Percentiles rank a stretch among this genome's conserved stretches.
phyloP scores from a whole-genome alignment of 2,113 vertebrate genomes.

The Vulpes lagopus region DNA sequence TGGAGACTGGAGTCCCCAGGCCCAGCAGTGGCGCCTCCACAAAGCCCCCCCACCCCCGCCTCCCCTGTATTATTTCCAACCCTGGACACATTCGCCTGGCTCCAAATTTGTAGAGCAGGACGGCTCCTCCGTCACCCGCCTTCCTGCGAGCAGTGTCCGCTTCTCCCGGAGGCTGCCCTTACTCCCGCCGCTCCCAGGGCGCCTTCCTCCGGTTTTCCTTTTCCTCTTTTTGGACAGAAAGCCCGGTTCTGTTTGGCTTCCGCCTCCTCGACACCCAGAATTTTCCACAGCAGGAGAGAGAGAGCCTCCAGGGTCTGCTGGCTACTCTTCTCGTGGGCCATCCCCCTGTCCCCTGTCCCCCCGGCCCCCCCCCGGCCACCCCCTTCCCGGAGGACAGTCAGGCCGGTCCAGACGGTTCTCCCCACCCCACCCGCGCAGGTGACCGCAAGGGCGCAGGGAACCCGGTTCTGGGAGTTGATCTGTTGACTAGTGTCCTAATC shows the following conservation, averaged over 20 bases:
- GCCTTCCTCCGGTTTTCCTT: not conserved
- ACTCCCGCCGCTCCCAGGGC: fast-evolving
- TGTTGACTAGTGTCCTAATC: not conserved
- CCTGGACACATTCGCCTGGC: not conserved
- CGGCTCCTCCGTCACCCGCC: fast-evolving
- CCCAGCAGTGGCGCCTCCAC: too few species aligned
- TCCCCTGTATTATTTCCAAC: fast-evolving
- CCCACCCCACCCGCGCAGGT: fast-evolving
- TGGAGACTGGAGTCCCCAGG: not conserved
- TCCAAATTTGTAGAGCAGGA: not conserved
- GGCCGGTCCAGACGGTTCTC: not conserved
- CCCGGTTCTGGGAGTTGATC: not conserved
- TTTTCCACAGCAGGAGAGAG: not conserved
- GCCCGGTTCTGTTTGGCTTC: fast-evolving
- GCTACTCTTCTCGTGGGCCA: fast-evolving
- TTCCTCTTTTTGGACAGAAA: fast-evolving
- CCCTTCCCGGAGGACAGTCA: fast-evolving
- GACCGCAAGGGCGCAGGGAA: fast-evolving
- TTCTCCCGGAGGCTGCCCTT: not conserved
- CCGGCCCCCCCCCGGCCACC: fast-evolving
- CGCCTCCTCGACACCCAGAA: fast-evolving
- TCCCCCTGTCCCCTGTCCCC: too few species aligned
- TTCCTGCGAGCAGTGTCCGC: too few species aligned
- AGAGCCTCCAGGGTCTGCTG: fast-evolving
- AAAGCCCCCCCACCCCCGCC: not conserved